Evolutionary conservation across 1,140 invertebrate species (phyloP).

Genomic region (Leptopilina clavipes): DNA sequence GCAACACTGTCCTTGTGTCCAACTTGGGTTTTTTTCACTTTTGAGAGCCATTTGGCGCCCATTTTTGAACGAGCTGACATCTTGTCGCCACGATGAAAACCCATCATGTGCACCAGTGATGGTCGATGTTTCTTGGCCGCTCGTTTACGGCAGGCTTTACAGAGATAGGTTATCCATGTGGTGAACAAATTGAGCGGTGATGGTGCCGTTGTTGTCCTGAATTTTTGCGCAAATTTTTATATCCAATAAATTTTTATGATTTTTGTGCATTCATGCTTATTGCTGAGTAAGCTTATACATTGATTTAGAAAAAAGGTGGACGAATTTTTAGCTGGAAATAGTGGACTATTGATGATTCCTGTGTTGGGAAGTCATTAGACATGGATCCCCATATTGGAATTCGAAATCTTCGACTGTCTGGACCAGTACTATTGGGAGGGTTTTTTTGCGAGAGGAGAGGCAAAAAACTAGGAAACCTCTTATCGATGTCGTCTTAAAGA

Average conservation of each 20-base stretch:
- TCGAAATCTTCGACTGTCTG: no score
- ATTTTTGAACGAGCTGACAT: conserved; percentile 87
- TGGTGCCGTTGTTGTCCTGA: conserved; percentile 94
- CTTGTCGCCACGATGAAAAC: conserved; percentile 80
- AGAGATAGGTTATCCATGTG: conserved; percentile 91
- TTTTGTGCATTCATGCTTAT: background rate
- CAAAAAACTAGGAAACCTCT: no score
- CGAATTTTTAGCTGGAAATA: no score
- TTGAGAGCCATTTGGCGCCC: conserved; percentile 89
- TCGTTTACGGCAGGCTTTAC: conserved; percentile 85
- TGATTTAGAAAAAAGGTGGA: no score
- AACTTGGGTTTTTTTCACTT: conserved; percentile 87
- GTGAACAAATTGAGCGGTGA: conserved; percentile 97
- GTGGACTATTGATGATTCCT: no score
- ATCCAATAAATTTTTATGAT: background rate
- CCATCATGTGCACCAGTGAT: conserved; percentile 87
- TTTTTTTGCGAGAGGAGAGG: no score
- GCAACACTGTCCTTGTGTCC: conserved; percentile 86
- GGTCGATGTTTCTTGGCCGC: conserved; percentile 84
- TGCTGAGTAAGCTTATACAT: conserved; percentile 12
- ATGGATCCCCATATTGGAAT: no score
- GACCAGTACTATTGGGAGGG: no score
- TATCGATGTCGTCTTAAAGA: no score
- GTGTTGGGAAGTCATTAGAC: no score
- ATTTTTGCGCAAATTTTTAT: background rate